Evolutionary conservation across 1,140 invertebrate genomes (phyloP).

Genomic region (Chlorops oryzae): DNA sequence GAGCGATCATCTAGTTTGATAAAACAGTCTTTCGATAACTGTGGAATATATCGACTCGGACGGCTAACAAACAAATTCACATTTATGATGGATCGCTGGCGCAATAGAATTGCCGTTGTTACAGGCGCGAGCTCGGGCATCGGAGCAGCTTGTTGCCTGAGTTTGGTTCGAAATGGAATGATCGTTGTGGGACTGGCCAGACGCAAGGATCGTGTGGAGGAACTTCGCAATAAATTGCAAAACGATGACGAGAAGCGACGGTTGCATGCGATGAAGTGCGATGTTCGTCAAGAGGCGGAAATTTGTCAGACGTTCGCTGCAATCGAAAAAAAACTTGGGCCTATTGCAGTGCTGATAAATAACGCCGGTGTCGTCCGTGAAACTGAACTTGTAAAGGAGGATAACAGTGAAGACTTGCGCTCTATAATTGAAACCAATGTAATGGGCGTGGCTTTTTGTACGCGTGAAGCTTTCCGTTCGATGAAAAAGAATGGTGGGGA

Average conservation of each 20-base stretch:
- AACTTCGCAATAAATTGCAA: constrained; percentile 25
- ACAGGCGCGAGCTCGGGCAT: constrained; percentile 66
- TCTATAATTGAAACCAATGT: constrained; percentile 58
- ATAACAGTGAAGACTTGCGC: constrained; percentile 18
- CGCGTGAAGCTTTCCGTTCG: constrained; percentile 55
- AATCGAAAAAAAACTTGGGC: constrained; percentile 52
- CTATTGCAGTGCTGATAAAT: constrained; percentile 64
- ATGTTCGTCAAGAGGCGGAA: constrained; percentile 59
- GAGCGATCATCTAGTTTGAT: too few relatives aligned
- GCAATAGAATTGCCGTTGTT: constrained; percentile 58
- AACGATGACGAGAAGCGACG: constrained; percentile 28
- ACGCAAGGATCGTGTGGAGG: constrained; percentile 53
- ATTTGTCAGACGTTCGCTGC: constrained; percentile 57
- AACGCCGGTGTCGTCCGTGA: constrained; percentile 58
- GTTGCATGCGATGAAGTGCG: constrained; percentile 54
- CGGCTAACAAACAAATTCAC: too few relatives aligned
- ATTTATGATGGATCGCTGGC: constrained; percentile 59
- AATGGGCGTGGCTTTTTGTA: constrained; percentile 57
- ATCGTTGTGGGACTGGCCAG: constrained; percentile 63
- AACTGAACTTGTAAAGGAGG: not conserved
- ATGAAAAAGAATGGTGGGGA: constrained; percentile 58
- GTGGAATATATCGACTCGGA: too few relatives aligned
- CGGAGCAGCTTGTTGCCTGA: constrained; percentile 52
- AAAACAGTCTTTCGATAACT: too few relatives aligned
- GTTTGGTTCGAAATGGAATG: constrained; percentile 55